Base-by-base conservation (phyloP, 2,888 invertebrate species). In the Leucophenga maculata region DNA sequence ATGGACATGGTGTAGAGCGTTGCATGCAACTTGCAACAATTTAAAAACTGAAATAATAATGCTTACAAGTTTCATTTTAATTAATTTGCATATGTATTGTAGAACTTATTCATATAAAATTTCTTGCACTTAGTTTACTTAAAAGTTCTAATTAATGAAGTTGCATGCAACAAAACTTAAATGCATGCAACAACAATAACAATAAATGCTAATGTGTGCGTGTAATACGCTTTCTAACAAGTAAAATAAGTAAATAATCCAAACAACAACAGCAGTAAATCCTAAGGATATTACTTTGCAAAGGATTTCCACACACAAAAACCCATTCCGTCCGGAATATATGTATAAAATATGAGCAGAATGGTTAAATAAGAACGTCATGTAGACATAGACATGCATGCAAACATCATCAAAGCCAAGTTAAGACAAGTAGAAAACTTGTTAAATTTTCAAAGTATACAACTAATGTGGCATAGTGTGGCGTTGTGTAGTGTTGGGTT, bases 31-130 rank as follows among this genome's bases (percentile, higher is more conserved):
- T n/a, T n/a, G n/a, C n/a, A n/a, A n/a, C n/a, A n/a, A n/a, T n/a
- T n/a, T n/a, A n/a, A n/a, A n/a, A n/a, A n/a, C n/a, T n/a, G n/a
- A n/a, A n/a, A n/a, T 39, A 39, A 11, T 39, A 50, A 8, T n/a
- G n/a, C 18, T 50, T n/a, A 8, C 16, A 50, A 50, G 50, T 67
- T 68, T 31, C 54, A 59, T 71, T 72, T 57, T 70, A 77, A 60
- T 68, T 68, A 31, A 64, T 54, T 67, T 59, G 59, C 67, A 67
- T 67, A 67, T 50, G 26, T 26, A 18, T n/a, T 16, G 26, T 31
- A 50, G 32, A 32, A 32, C 14, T 46, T 46, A 2, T 54, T 54
- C n/a, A n/a, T n/a, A n/a, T n/a, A n/a, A n/a, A n/a, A n/a, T 16
- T 54, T 54, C 26, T 20, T 48, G 44, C 22, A 18, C 64, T 32